Conservation (phyloP, 2,888 invertebrate species). For the Epinotia nisella region DNA sequence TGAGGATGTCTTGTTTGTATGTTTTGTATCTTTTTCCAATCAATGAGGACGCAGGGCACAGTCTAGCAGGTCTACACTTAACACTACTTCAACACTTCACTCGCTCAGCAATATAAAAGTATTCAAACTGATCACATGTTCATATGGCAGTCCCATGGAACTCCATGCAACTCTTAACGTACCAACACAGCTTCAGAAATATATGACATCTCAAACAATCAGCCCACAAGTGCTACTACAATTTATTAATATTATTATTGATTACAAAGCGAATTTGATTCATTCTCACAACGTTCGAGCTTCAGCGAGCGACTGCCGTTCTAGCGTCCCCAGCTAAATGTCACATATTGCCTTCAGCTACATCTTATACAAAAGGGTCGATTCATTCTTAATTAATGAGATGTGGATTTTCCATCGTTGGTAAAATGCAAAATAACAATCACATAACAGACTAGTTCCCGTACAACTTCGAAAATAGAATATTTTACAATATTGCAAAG, state of each 20-base stretch:
- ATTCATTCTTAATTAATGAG: constrained; percentile 82
- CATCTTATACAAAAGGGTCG: constrained; percentile 66
- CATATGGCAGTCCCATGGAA: constrained; percentile 82
- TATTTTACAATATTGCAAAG: constrained; percentile 72
- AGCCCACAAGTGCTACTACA: constrained; percentile 64
- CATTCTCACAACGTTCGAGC: constrained; percentile 47
- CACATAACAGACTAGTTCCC: constrained; percentile 84
- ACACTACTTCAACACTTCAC: constrained; percentile 75
- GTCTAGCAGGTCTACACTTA: constrained; percentile 83
- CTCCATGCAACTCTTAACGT: constrained; percentile 77
- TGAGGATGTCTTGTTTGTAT: constrained; percentile 31
- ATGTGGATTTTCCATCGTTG: constrained; percentile 78
- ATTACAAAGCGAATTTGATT: constrained; percentile 64
- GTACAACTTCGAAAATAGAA: constrained; percentile 74
- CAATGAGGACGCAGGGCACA: constrained; percentile 72
- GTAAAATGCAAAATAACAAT: constrained; percentile 82
- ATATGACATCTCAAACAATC: constrained; percentile 74
- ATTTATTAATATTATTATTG: constrained; percentile 49
- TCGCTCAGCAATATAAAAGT: constrained; percentile 83
- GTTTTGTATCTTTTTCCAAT: constrained; percentile 71
- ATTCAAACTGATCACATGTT: constrained; percentile 84
- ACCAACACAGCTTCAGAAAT: constrained; percentile 72
- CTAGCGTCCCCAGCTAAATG: constrained; percentile 72
- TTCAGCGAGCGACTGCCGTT: constrained; percentile 40
- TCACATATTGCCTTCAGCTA: constrained; percentile 75